Percentiles rank a stretch among this genome's conserved stretches.
phyloP scores from a whole-genome alignment of 2,888 invertebrate genomes.

The Augiades crinisus region DNA sequence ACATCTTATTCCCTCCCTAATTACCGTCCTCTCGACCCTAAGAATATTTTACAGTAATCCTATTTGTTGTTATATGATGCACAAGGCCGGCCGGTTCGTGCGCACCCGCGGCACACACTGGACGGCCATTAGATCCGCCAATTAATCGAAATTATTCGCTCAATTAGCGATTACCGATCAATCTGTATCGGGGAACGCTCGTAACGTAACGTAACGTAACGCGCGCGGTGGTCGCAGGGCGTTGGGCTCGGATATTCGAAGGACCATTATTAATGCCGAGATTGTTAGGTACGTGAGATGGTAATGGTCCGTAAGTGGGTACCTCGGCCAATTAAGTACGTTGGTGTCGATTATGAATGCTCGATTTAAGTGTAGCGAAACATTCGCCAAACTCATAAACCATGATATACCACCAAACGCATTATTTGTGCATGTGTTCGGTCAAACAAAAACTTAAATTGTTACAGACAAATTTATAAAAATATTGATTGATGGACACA shows the following conservation, averaged over 20 bases:
- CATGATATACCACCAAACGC: too few species aligned
- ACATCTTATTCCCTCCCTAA: not conserved
- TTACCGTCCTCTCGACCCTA: not conserved
- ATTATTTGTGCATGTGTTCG: too few species aligned
- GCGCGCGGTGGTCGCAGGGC: not conserved
- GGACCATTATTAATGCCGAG: constrained; percentile 6
- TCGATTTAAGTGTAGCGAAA: not conserved
- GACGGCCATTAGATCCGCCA: constrained; percentile 41
- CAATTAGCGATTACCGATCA: constrained; percentile 43
- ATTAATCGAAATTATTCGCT: constrained; percentile 51
- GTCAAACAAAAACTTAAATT: too few species aligned
- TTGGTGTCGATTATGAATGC: not conserved
- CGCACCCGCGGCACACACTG: constrained; percentile 7
- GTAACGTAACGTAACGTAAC: too few species aligned
- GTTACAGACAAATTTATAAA: too few species aligned
- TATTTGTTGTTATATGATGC: constrained; percentile 10
- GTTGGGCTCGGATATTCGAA: constrained; percentile 21
- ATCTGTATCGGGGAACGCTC: not conserved
- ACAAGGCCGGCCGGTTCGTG: constrained; percentile 12
- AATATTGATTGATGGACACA: too few species aligned
- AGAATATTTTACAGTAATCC: not conserved
- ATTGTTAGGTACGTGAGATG: constrained; percentile 11
- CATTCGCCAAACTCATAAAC: too few species aligned
- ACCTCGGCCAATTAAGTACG: not conserved
- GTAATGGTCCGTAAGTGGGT: not conserved